Evolutionary conservation across 2,113 vertebrate species (phyloP).

Genomic region (Hoplias malabaricus): DNA sequence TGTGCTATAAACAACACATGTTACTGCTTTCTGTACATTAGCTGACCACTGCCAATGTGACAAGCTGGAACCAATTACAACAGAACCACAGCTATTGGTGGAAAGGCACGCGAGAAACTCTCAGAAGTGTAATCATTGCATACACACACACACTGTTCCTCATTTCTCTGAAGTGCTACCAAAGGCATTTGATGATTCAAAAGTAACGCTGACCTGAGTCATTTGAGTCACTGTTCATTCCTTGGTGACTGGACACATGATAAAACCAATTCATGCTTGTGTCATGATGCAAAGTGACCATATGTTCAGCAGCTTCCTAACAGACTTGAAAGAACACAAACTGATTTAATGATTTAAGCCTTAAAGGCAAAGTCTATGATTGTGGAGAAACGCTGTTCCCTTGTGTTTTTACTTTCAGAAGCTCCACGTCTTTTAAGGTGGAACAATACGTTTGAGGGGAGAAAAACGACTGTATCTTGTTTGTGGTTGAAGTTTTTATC

Average conservation of each 20-base stretch:
- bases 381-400: too few relatives aligned
- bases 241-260: background rate
- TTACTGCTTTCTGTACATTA: constrained; percentile 11
- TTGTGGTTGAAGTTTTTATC: too few relatives aligned
- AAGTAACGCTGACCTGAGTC: background rate
- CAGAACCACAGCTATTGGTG: background rate
- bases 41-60: background rate
- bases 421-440: too few relatives aligned
- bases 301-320: too few relatives aligned
- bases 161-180: background rate
- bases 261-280: too few relatives aligned
- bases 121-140: background rate
- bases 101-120: constrained; percentile 7
- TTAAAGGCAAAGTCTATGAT: too few relatives aligned
- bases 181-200: background rate
- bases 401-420: too few relatives aligned
- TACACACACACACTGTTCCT: background rate
- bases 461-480: too few relatives aligned
- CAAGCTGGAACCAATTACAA: constrained; percentile 28
- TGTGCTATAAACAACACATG: background rate
- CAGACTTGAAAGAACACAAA: too few relatives aligned
- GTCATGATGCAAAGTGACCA: too few relatives aligned
- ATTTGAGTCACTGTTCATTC: background rate
- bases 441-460: too few relatives aligned
- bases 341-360: too few relatives aligned